phyloP scores from a whole-genome alignment of 1,140 invertebrate genomes.

The Bursaphelenchus mucronatus region DNA sequence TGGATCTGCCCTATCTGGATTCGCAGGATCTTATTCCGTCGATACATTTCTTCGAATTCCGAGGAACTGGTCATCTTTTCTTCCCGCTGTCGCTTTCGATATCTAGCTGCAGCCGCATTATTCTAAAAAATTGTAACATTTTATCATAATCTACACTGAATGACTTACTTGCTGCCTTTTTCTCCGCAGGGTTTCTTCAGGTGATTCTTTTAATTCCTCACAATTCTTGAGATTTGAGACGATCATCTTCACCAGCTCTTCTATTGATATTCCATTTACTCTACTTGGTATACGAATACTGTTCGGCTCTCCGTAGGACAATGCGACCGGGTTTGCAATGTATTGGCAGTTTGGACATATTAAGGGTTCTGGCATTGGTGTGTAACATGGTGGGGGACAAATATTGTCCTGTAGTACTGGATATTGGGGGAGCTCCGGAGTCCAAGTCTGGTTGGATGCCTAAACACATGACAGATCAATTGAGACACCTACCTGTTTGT shows the following conservation, averaged over 20 bases:
- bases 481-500: slow-evolving; percentile 10
- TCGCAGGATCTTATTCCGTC: slow-evolving; percentile 26
- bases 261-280: slow-evolving; percentile 33
- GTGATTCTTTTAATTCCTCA: slow-evolving; percentile 24
- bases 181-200: slow-evolving; percentile 43
- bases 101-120: slow-evolving; percentile 45
- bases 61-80: slow-evolving; percentile 21
- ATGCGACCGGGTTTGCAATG: not conserved
- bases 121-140: slow-evolving; percentile 27
- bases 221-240: slow-evolving; percentile 38
- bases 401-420: not conserved
- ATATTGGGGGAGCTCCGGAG: not conserved
- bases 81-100: slow-evolving; percentile 34
- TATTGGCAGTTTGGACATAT: slow-evolving; percentile 18
- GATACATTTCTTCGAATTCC: slow-evolving; percentile 32
- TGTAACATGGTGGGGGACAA: not conserved
- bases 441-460: not conserved
- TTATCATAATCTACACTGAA: not conserved
- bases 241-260: slow-evolving; percentile 41
- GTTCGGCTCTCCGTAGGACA: not conserved
- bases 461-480: not conserved
- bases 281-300: slow-evolving; percentile 9
- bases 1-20: slow-evolving; percentile 37
- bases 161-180: slow-evolving; percentile 42
- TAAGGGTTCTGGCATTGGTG: not conserved